A percentile compares a stretch with the other conserved stretches of the same genome.
These are phyloP conservation scores for Drosophila takahashii DNA, from an alignment of 1,140 invertebrate species.

Conservation along the genomic window DNA sequence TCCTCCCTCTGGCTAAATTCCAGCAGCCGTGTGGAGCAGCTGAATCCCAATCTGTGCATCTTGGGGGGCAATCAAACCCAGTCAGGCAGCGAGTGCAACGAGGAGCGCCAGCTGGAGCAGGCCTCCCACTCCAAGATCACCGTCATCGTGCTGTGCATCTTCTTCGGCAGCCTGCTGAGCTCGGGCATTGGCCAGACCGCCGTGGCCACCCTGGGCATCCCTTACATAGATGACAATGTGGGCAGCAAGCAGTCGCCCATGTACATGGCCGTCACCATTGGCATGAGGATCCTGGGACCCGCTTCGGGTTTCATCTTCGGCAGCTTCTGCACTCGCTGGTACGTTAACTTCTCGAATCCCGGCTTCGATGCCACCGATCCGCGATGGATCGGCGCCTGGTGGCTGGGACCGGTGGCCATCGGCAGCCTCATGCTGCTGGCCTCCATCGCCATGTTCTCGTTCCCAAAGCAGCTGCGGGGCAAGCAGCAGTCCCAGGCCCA, in stretches of 20 bases:
- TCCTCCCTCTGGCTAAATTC: constrained; percentile 46
- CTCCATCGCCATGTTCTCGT: constrained; percentile 94
- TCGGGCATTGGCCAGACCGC: constrained; percentile 97
- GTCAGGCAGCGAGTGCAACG: constrained; percentile 85
- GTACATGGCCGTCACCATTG: constrained; percentile 97
- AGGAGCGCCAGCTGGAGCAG: constrained; percentile 87
- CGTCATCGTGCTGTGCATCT: constrained; percentile 92
- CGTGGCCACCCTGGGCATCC: constrained; percentile 96
- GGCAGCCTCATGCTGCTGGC: constrained; percentile 91
- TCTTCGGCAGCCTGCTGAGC: constrained; percentile 93
- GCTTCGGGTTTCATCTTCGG: constrained; percentile 95
- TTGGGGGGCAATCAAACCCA: constrained; percentile 61
- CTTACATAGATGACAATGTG: constrained; percentile 97
- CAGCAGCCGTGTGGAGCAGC: constrained; percentile 13
- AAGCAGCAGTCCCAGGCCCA: constrained; percentile 52
- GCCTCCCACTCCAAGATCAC: constrained; percentile 91
- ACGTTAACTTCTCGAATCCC: constrained; percentile 92
- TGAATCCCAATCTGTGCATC: constrained; percentile 75
- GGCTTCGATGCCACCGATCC: constrained; percentile 93
- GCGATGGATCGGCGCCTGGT: constrained; percentile 96
- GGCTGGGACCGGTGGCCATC: constrained; percentile 93
- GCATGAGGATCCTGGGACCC: constrained; percentile 95
- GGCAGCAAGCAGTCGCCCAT: constrained; percentile 96
- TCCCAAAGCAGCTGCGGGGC: constrained; percentile 89
- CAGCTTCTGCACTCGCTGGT: constrained; percentile 94